Base-by-base conservation (phyloP, 2,113 vertebrate genomes). In the Apodemus sylvaticus region DNA sequence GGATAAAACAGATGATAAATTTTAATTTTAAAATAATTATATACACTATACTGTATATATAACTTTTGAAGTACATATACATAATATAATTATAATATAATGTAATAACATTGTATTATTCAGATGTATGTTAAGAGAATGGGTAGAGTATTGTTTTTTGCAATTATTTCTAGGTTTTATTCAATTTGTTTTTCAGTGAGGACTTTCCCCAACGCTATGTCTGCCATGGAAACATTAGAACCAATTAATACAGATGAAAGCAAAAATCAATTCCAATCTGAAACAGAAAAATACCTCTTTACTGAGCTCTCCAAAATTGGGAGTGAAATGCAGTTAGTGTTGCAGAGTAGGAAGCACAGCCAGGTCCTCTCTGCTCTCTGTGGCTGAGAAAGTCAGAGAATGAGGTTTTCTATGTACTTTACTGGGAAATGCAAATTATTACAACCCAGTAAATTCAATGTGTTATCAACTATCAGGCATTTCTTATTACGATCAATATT, bases 241-340 rank as follows among this genome's bases (percentile, higher is more conserved):
- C 29, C 89, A 97, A 89, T 58, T 93, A 91, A 95, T 91, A 42
- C 58, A 85, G 51, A n/a, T 79, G 93, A 95, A 97, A 94, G 58
- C 45, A 87, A 95, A 95, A 96, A 96, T 97, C 91, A 95, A 71
- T 95, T 93, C 58, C 83, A 94, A 90, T 96, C 90, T 97, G 82
- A 96, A 94, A 85, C 5, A 95, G 90, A 96, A 92, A 68, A 78
- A 62, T 89, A 53, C 60, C 51, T 76, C 86, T 74, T 88, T 64
- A 93, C 22, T 79, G 74, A 70, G 64, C 60, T 92, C 51, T 96
- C 78, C n/a, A 58, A 87, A 92, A 92, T 89, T 79, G 42, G 26
- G 19, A 94, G 53, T 86, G 74, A 82, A 85, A 71, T 85, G 26
- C 92, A 94, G 91, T 96, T 93, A 96, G 93, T 93, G 82, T 83